A percentile compares a stretch with the other conserved stretches of the same genome.
Conservation (phyloP, 2,797 vertebrate genomes). For the Poeciliopsis presidionis region DNA sequence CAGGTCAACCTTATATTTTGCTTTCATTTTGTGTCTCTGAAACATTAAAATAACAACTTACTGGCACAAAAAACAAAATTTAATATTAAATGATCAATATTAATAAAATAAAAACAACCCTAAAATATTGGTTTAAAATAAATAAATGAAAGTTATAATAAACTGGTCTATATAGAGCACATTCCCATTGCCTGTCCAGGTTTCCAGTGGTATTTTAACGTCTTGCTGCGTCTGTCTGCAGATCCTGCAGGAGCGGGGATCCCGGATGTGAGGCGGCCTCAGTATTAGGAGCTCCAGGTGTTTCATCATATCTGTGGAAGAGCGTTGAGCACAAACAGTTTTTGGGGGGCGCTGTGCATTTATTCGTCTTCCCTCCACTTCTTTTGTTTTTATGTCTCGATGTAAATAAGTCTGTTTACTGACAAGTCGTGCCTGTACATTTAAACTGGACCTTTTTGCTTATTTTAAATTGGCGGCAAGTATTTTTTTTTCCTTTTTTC, state of each 20-base stretch:
- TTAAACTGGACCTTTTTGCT: constrained; percentile 77
- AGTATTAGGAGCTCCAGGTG: constrained; percentile 77
- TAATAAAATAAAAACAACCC: too few relatives aligned
- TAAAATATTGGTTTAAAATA: too few relatives aligned
- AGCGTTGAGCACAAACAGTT: constrained; percentile 70
- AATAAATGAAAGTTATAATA: too few relatives aligned
- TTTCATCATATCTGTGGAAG: constrained; percentile 78
- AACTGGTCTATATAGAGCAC: too few relatives aligned
- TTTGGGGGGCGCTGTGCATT: constrained; percentile 49
- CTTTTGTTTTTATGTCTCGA: constrained; percentile 64
- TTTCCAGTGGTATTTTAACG: too few relatives aligned
- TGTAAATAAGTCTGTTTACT: constrained; percentile 81
- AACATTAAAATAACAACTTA: background rate
- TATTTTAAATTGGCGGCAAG: constrained; percentile 48
- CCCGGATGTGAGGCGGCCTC: constrained; percentile 90
- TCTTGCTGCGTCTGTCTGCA: constrained; percentile 68
- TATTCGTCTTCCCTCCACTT: constrained; percentile 62
- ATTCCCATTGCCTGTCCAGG: too few relatives aligned
- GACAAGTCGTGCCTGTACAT: constrained; percentile 80
- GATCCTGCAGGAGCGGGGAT: constrained; percentile 98
- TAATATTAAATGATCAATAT: too few relatives aligned
- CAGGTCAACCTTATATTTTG: background rate
- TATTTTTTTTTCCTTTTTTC: constrained; percentile 33
- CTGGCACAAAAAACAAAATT: too few relatives aligned
- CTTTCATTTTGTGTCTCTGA: background rate